Base-by-base conservation (phyloP, 1,140 invertebrate genomes). In the Rhyzopertha dominica region DNA sequence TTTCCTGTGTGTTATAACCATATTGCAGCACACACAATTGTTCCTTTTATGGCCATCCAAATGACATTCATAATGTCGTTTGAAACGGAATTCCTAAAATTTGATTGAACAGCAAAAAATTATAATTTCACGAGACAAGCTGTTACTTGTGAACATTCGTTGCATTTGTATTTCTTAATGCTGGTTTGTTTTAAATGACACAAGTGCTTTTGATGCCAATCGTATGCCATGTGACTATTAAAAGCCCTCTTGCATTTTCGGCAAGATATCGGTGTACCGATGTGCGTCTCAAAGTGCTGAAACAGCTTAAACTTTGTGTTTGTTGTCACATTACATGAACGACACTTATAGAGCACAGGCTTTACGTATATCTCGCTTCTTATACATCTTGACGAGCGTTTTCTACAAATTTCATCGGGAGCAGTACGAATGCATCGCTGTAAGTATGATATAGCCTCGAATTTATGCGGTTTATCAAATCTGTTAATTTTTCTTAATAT, bases 41-140 rank as follows among this genome's bases (percentile, higher is more conserved):
- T 70, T 70, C 25, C 66, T 61, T 17, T 63, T 62, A 40, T 70
- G 68, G 9, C 67, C 67, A 36, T 69, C 63, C 47, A 69, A 49
- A 18, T 70, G 68, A 13, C 65, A 49, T 25, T 68, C 61, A 17
- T 65, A 61, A 18, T 68, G 64, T 16, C 66, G 53, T 47, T 67
- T 63, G 29, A 62, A 66, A 19, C 51, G 53, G 12, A 69, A 70
- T 13, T 57, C 65, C 63, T 51, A 20, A 5, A 37, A 50, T 20
- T 40, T 18, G 26, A 26, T 10, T 28, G 13, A n/a, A 18, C 32
- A 34, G 10, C 9, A 36, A 5, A 28, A 28, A 14, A 17, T 36
- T 20, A 38, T 7, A n/a, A 38, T n/a, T 8, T 18, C 17, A 16
- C 8, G 9, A 24, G 4, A 28, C 16, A 22, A 26, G n/a, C 14